Base-by-base conservation (phyloP, 2,888 invertebrate species). In the Calephelis perditalis region DNA sequence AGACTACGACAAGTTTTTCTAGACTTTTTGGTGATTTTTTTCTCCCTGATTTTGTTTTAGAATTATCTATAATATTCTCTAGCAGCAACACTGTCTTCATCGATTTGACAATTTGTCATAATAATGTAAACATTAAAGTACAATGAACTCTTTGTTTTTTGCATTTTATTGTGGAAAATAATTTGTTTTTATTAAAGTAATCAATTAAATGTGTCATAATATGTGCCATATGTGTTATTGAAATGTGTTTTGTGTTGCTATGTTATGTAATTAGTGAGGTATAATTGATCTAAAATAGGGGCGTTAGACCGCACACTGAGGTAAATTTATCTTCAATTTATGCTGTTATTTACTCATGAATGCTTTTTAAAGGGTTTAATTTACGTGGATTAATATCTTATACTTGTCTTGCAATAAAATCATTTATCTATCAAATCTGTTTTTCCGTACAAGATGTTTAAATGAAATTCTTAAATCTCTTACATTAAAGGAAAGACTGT, bases 41-140 rank as follows among this genome's bases (percentile, higher is more conserved):
- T 26, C 26, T 4, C 26, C 26, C 26, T 26, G 26, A 4, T 26
- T 26, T 26, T 26, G 26, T 26, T 26, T 26, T 26, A 26, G 26
- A 26, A 26, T 26, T 4, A 26, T 26, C 26, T 26, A 26, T 26
- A 26, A 26, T 26, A 26, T 1, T 40, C 49, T 56, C 58, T 58
- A 63, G 58, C 57, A 57, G 12, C 37, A 49, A 57, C 52, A 57
- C 58, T 55, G 9, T 59, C 66, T 63, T 62, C 64, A 69, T 71
- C 67, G 72, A 71, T 71, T 68, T 69, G 67, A 69, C 65, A 57
- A 36, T 54, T 36, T 54, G 52, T 36, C 52, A 54, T 76, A 73
- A 75, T 63, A 68, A 78, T 82, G 82, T 86, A 87, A 87, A 87
- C 85, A 86, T 58, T 59, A 43, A 65, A 70, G 84, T 78, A 78